Evolutionary conservation across 1,140 invertebrate genomes (phyloP).

Genomic region (Olivierus martensii): DNA sequence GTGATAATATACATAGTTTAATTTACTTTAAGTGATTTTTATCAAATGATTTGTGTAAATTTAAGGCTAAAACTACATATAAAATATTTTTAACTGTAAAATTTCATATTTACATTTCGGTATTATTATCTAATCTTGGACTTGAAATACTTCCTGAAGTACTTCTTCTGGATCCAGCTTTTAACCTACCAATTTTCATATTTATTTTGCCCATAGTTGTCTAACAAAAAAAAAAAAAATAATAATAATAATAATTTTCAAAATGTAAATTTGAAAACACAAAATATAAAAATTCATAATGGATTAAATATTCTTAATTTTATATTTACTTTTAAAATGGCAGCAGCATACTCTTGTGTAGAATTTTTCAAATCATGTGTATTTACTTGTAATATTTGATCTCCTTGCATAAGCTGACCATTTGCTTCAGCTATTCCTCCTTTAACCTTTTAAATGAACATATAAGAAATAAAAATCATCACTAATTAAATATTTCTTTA

Average conservation of each 20-base stretch:
- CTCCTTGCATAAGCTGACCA: conserved; percentile 79
- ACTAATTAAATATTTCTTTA: too few relatives aligned
- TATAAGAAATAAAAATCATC: too few relatives aligned
- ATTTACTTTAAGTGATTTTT: too few relatives aligned
- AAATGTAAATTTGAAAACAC: too few relatives aligned
- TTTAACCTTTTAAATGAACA: conserved; percentile 41
- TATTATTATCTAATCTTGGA: conserved; percentile 11
- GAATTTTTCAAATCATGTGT: conserved; percentile 67
- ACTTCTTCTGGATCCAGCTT: conserved; percentile 29
- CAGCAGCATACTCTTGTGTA: conserved; percentile 70
- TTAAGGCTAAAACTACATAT: too few relatives aligned
- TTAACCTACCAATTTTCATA: conserved; percentile 67
- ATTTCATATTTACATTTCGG: conserved; percentile 10
- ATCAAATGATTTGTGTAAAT: too few relatives aligned
- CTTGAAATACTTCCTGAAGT: conserved; percentile 9
- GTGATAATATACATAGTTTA: too few relatives aligned
- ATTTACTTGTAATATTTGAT: conserved; percentile 80
- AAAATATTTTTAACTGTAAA: too few relatives aligned
- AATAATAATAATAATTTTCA: too few relatives aligned
- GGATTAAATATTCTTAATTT: too few relatives aligned
- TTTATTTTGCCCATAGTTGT: conserved; percentile 50
- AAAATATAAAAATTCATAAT: too few relatives aligned
- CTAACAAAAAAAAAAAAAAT: too few relatives aligned
- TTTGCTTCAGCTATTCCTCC: conserved; percentile 85
- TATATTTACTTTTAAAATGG: conserved; percentile 58